Percentiles rank a stretch among this genome's conserved stretches.
Conservation (phyloP, 30 jellyfish, hydroid and myxozoan species). For the Mastigias papua region DNA sequence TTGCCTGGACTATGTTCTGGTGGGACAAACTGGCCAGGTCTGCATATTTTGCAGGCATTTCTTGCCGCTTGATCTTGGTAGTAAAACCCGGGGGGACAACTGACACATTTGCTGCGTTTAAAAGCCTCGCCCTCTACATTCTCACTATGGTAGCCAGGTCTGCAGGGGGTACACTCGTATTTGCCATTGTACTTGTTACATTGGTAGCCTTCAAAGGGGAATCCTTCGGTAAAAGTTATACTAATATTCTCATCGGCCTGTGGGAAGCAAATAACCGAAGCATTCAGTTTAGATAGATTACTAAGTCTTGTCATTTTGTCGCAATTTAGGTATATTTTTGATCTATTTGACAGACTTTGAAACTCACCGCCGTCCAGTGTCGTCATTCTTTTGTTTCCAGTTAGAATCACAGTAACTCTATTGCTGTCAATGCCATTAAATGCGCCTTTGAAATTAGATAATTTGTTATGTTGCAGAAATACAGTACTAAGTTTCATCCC, state of each 20-base stretch:
- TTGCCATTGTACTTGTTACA: not conserved
- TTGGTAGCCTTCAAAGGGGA: slow-evolving; percentile 37
- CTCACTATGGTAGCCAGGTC: slow-evolving; percentile 7
- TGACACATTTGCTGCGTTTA: slow-evolving; percentile 6
- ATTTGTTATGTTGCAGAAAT: slow-evolving; percentile 20
- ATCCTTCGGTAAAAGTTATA: not conserved
- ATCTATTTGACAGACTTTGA: slow-evolving; percentile 1
- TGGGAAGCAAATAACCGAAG: slow-evolving; percentile 41
- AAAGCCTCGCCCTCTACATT: not conserved
- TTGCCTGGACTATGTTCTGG: slow-evolving; percentile 47
- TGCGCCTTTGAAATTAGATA: slow-evolving; percentile 21
- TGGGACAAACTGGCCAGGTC: slow-evolving; percentile 61
- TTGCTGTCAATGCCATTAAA: slow-evolving; percentile 1
- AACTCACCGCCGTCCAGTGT: not conserved
- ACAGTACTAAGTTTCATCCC: not conserved
- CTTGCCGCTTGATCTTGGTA: slow-evolving; percentile 55
- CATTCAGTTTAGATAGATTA: slow-evolving; percentile 1
- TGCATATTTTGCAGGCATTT: slow-evolving; percentile 47
- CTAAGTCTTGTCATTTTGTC: slow-evolving; percentile 11
- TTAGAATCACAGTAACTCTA: slow-evolving; percentile 17
- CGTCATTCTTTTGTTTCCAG: slow-evolving; percentile 16
- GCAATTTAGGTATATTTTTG: slow-evolving; percentile 33
- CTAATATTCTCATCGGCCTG: not conserved
- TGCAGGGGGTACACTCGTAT: slow-evolving; percentile 47
- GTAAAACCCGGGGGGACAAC: slow-evolving; percentile 67